A percentile compares a stretch with the other conserved stretches of the same genome.
These are phyloP conservation scores for Tachina fera DNA, from an alignment of 2,888 invertebrate species.

Conservation along the genomic window DNA sequence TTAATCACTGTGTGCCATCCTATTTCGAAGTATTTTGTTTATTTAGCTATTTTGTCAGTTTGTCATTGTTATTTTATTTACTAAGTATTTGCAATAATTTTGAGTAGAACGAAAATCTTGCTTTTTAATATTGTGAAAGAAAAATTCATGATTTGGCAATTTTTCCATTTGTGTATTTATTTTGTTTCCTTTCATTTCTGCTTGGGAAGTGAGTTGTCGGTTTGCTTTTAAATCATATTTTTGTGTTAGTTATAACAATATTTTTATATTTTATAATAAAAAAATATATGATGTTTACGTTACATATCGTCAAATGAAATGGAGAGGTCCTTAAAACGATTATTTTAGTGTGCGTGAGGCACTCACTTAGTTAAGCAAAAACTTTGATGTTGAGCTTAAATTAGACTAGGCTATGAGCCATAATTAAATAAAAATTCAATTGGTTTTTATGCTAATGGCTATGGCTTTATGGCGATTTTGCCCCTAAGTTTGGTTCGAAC, in stretches of 20 bases:
- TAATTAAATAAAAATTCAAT: too few relatives aligned
- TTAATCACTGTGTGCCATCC: not conserved
- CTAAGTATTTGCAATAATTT: conserved; percentile 20
- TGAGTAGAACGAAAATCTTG: conserved; percentile 4
- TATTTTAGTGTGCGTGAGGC: too few relatives aligned
- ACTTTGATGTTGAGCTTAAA: too few relatives aligned
- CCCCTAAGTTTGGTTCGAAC: too few relatives aligned
- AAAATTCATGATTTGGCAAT: conserved; percentile 33
- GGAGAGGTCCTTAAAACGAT: too few relatives aligned
- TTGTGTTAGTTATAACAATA: conserved; percentile 31
- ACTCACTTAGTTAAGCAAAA: too few relatives aligned
- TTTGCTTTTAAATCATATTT: not conserved
- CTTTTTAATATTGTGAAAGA: conserved; percentile 23
- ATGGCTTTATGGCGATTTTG: too few relatives aligned
- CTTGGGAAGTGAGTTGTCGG: too few relatives aligned
- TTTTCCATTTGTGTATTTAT: not conserved
- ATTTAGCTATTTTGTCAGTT: not conserved
- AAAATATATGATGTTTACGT: not conserved
- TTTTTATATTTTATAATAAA: not conserved
- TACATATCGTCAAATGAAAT: too few relatives aligned
- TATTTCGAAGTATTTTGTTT: not conserved
- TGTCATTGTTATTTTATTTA: conserved; percentile 37
- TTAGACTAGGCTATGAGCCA: too few relatives aligned
- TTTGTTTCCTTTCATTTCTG: conserved; percentile 25
- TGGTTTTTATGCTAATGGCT: too few relatives aligned